Base-by-base conservation (phyloP, 2,113 vertebrate species). In the Calidris pugnax region DNA sequence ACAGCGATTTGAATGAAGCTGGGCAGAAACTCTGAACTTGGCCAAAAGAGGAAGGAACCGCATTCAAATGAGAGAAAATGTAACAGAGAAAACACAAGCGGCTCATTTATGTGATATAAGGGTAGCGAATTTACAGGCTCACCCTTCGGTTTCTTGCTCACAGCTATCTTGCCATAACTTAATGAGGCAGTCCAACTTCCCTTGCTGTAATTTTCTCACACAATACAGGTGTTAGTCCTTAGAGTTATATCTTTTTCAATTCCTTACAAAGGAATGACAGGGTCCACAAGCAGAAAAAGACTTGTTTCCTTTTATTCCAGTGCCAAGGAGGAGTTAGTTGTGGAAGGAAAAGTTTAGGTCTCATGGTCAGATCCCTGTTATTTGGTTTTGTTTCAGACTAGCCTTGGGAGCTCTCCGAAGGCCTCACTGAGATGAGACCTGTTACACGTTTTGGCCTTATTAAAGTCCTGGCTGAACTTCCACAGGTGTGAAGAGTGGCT, bases 41-140 rank as follows among this genome's bases (percentile, higher is more conserved):
- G 32, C 63, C 77, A 33, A 87, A 93, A 92, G 94, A 82, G 95
- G 95, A 95, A 96, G 93, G 66, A 97, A 85, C 89, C 89, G 55
- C 35, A 91, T 95, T 93, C 89, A 97, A 87, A 92, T 87, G 69
- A 96, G 69, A 76, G 48, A 77, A 92, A 94, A 90, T 0, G 1
- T 76, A 90, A 55, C 73, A 87, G 66, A 88, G 75, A 89, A 94
- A 89, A 76, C 45, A 28, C n/a, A 67, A 85, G 26, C 14, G 32
- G 4, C 75, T 92, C 76, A 53, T 48, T 90, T 87, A 67, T 33
- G 39, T 64, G 66, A 73, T 23, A 30, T n/a, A 72, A 69, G 24
- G 18, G 77, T 60, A 51, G 53, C 32, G 73, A 90, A 89, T 89
- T 93, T 89, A 92, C 57, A 73, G 48, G 60, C 26, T 89, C 35